phyloP scores from a whole-genome alignment of 2,113 vertebrate genomes.

The Laterallus jamaicensis region DNA sequence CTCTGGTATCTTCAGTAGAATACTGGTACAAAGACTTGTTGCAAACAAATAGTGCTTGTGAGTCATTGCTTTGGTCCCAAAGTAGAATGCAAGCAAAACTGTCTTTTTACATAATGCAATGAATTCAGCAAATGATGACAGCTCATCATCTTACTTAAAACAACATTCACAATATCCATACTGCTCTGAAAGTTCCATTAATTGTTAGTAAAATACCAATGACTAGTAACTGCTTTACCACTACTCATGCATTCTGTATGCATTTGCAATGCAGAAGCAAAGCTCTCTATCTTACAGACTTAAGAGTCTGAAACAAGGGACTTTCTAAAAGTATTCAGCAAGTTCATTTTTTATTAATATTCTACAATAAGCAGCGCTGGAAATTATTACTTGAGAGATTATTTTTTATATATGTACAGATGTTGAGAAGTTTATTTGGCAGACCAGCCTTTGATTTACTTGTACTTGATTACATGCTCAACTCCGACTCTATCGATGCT shows the following conservation, averaged over 20 bases:
- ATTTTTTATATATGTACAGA: neutral
- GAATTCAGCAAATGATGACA: slow-evolving; percentile 20
- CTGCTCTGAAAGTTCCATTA: neutral
- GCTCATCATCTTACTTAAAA: neutral
- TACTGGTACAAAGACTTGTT: slow-evolving; percentile 37
- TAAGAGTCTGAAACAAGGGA: fast-evolving
- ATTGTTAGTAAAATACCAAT: neutral
- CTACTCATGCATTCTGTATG: neutral
- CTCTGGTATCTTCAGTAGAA: neutral
- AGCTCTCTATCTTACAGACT: neutral
- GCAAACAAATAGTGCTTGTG: slow-evolving; percentile 3
- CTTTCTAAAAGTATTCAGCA: neutral
- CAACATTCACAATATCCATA: neutral
- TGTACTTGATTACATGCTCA: neutral
- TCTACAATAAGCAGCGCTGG: neutral
- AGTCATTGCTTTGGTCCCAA: slow-evolving; percentile 45
- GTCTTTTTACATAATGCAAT: neutral
- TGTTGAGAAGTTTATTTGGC: neutral
- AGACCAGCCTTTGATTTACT: neutral
- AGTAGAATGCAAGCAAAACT: slow-evolving; percentile 14
- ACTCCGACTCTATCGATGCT: neutral
- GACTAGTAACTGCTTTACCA: neutral
- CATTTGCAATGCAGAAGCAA: neutral
- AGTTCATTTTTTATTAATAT: neutral
- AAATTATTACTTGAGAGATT: neutral